Percentiles rank a stretch among this genome's conserved stretches.
phyloP scores from a whole-genome alignment of 2,113 vertebrate species.

The Balaeniceps rex region DNA sequence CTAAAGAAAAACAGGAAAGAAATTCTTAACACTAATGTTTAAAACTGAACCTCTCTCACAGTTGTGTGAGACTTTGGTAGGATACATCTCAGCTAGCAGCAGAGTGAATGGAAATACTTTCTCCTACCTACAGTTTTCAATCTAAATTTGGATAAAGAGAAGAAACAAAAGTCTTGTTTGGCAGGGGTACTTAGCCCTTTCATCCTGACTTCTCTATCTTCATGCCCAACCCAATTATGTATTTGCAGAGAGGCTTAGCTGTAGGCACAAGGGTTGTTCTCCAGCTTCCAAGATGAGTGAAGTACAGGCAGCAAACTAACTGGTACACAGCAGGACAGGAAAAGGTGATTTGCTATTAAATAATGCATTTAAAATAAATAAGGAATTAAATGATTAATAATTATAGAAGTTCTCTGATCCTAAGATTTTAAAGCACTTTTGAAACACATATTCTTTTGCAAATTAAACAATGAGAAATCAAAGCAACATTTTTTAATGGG shows the following conservation, averaged over 20 bases:
- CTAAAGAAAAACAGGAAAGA: neutral
- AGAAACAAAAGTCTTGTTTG: neutral
- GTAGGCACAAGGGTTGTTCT: neutral
- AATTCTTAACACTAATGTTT: neutral
- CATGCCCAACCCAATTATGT: neutral
- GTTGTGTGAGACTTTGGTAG: neutral
- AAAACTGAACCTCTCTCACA: neutral
- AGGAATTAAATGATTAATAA: neutral
- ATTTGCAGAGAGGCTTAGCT: neutral
- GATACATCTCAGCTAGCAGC: neutral
- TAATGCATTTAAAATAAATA: neutral
- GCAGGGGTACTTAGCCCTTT: neutral
- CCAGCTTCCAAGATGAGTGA: neutral
- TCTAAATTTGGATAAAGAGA: neutral
- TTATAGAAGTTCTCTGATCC: neutral
- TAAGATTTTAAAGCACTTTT: neutral
- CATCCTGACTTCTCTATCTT: neutral
- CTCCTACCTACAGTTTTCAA: neutral
- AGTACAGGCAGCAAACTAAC: neutral
- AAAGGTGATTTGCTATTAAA: neutral
- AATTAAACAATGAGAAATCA: constrained; percentile 7
- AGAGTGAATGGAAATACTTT: neutral
- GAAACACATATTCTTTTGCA: neutral
- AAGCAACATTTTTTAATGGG: neutral
- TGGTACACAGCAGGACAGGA: neutral